A percentile compares a stretch with the other conserved stretches of the same genome.
Evolutionary conservation across 2,113 vertebrate species (phyloP).

Genomic region (Cryptomyrus ogoouensis): DNA sequence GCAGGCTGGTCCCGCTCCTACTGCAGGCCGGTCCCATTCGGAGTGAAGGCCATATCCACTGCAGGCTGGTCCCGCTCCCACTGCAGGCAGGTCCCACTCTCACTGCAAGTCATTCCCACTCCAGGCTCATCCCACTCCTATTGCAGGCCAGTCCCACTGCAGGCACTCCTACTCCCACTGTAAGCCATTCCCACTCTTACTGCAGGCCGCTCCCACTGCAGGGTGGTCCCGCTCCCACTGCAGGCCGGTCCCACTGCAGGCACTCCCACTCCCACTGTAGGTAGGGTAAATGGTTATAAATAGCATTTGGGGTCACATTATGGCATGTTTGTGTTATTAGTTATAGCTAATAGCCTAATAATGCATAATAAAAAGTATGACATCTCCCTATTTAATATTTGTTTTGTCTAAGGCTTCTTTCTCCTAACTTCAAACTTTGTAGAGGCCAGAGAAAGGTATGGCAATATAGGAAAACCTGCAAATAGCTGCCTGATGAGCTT

Average conservation of each 20-base stretch:
- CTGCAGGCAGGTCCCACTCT: neutral
- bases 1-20: neutral
- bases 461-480: neutral
- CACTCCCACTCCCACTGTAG: neutral
- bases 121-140: neutral
- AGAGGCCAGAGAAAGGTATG: neutral
- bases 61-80: neutral
- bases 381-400: neutral
- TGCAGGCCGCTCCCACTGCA: neutral
- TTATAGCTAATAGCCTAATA: neutral
- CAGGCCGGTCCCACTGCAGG: no score
- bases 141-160: neutral
- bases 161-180: neutral
- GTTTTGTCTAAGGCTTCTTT: neutral
- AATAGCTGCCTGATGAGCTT: neutral
- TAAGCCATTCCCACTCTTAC: neutral
- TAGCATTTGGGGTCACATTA: neutral
- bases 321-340: neutral
- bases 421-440: neutral
- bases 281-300: neutral
- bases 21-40: neutral
- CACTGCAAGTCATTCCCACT: neutral
- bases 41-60: neutral
- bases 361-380: neutral
- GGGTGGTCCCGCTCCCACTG: neutral